These are phyloP conservation scores for Ceyx cyanopectus DNA, from an alignment of 2,113 vertebrate species.

Conservation along the genomic window DNA sequence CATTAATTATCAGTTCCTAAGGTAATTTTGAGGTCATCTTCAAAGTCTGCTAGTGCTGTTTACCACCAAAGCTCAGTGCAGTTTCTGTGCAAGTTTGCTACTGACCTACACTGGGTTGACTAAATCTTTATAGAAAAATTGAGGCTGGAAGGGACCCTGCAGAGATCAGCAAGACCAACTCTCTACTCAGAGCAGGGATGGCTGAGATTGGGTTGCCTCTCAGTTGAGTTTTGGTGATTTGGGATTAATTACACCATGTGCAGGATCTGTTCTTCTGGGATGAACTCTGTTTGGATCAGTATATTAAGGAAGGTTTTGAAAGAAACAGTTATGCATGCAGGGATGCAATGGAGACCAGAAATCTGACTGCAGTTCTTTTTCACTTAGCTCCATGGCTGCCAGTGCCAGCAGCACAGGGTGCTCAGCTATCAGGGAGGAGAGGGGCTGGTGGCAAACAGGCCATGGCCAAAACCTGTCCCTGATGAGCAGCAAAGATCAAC, in stretches of 20 bases:
- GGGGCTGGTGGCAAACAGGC: neutral
- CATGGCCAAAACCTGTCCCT: neutral
- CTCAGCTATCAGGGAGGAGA: neutral
- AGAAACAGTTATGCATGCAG: neutral
- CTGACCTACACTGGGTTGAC: neutral
- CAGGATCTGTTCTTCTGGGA: neutral
- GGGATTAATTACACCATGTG: neutral
- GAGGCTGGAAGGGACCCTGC: neutral
- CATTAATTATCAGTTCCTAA: neutral
- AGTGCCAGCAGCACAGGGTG: rapidly evolving
- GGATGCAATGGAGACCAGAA: neutral
- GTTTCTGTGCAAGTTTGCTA: neutral
- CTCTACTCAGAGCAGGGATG: neutral
- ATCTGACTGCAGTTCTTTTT: neutral
- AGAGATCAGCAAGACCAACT: neutral
- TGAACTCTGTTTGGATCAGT: neutral
- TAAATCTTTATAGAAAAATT: neutral
- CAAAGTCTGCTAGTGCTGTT: neutral
- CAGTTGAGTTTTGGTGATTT: neutral
- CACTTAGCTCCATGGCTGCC: neutral
- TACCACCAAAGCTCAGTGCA: neutral
- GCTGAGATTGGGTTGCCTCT: neutral
- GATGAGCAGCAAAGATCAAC: neutral
- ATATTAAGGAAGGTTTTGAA: neutral
- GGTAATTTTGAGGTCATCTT: neutral